Percentiles rank a stretch among this genome's conserved stretches.
These are phyloP conservation scores for Sorex araneus DNA, from an alignment of 2,113 vertebrate species.

Conservation along the genomic window DNA sequence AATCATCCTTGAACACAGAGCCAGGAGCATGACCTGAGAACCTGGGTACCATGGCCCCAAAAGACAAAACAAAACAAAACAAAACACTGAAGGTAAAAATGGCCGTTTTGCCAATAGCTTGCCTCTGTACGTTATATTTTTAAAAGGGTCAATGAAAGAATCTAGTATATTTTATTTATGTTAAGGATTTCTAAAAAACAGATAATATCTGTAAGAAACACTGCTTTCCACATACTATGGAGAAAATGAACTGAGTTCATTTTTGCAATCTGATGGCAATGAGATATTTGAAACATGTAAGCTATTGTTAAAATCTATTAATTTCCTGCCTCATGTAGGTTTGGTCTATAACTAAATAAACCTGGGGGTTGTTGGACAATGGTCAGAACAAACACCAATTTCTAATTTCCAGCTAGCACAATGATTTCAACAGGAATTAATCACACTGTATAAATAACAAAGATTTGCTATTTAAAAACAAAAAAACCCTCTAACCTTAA, in stretches of 20 bases:
- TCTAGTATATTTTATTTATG: background rate
- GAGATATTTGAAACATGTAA: constrained; percentile 23
- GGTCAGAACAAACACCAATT: constrained; percentile 2
- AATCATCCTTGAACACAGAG: too few species aligned
- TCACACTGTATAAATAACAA: constrained; percentile 17
- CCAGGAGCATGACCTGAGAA: too few species aligned
- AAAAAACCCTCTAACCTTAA: constrained; percentile 26
- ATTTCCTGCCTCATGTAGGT: background rate
- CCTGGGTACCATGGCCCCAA: too few species aligned
- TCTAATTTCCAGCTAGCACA: constrained; percentile 18
- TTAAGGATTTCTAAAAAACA: constrained; percentile 44
- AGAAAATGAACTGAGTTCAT: too few species aligned
- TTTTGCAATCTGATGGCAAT: background rate
- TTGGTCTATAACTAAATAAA: background rate
- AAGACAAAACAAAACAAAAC: background rate
- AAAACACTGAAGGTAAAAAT: constrained; percentile 9
- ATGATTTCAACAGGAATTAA: background rate
- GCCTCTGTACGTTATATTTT: background rate
- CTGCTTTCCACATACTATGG: background rate
- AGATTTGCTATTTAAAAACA: constrained; percentile 12
- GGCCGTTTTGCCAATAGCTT: background rate
- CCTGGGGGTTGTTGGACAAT: background rate
- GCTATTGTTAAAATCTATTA: background rate
- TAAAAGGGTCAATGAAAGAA: too few species aligned
- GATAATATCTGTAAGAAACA: background rate